Base-by-base conservation (phyloP, 2,797 vertebrate genomes). In the Eleutherodactylus coqui region DNA sequence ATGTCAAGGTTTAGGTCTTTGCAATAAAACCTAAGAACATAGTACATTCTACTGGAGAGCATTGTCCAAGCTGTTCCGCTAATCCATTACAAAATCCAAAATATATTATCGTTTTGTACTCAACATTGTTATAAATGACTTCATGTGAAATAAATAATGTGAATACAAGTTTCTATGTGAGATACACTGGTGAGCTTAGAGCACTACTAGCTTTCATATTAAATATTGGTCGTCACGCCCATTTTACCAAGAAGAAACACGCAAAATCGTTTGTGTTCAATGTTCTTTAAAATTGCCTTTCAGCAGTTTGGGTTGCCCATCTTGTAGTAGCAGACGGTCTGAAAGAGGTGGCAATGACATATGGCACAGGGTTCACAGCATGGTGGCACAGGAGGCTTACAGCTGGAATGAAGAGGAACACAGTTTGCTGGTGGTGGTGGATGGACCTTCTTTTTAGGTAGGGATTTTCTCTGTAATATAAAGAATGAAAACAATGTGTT, bases 311-410 rank as follows among this genome's bases (percentile, higher is more conserved):
- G 95, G 86, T 94, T 95, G 14, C 96, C 92, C 91, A 96, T 95
- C 0, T 93, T 93, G 90, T 97, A 97, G 91, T 88, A 92, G 88
- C 96, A 96, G 38, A 93, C 90, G 1, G 95, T 96, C 79, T 92
- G 92, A 89, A 97, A 96, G 89, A 97, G 90, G 67, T 95, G 94
- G 85, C 96, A 97, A 58, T 94, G 93, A 91, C 97, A 98, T 85
- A 95, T 91, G 67, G 96, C 96, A 36, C 97, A 98, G 73, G 92
- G 93, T 47, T 96, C 93, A 49, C 97, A 98, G 90, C 97, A 98
- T 4, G 94, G 92, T 0, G 89, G 92, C 47, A 90, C 90, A 0
- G 93, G 89, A 1, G 94, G 92, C 85, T 93, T 96, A 92, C 97
- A 98, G 93, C 90, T 95, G 88, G 90, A 91, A 91, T 93, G 93